Base-by-base conservation (phyloP, 2,113 vertebrate genomes). In the Nymphicus hollandicus region DNA sequence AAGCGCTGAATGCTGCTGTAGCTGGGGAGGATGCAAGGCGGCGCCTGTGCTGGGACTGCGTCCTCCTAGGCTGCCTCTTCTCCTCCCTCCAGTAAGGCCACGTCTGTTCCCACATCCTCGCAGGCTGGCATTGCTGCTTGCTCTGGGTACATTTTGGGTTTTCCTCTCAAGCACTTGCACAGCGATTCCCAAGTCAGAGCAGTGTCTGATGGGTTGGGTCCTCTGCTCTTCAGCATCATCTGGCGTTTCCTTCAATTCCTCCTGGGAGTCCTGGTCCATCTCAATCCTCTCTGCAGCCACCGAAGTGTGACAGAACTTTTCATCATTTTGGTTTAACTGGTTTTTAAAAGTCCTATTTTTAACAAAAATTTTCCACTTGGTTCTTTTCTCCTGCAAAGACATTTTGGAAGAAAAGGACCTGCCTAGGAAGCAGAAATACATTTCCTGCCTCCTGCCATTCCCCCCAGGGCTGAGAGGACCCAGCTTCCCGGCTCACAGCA, bases 51-150 rank as follows among this genome's bases (percentile, higher is more conserved):
- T 6, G n/a, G 29, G 17, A 17, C 70, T 70, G 61, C 0, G 2
- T 72, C 31, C 17, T 66, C 50, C 39, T n/a, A 0, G 1, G 25
- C 46, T 49, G 47, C 43, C 61, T 80, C 46, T 68, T 61, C 61
- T 69, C n/a, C 35, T 53, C 24, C 17, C 25, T 64, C 58, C 33
- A 27, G 37, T 6, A 63, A 60, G 73, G 19, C 68, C 68, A 56
- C 0, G 0, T 39, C 73, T 63, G 53, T 46, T 52, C 39, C 25
- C 4, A 0, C 4, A 3, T 63, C 61, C 37, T 46, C 2, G 1
- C 52, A 49, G 72, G 37, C 50, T 71, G 46, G 52, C 4, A 0
- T 8, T 49, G 63, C 74, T 77, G 25, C 52, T 56, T 53, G 16
- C 52, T 78, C 77, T 33, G 29, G 31, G 41, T 12, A 27, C 1